These are phyloP conservation scores for Hiodon alosoides DNA, from an alignment of 2,113 vertebrate genomes.

Conservation along the genomic window DNA sequence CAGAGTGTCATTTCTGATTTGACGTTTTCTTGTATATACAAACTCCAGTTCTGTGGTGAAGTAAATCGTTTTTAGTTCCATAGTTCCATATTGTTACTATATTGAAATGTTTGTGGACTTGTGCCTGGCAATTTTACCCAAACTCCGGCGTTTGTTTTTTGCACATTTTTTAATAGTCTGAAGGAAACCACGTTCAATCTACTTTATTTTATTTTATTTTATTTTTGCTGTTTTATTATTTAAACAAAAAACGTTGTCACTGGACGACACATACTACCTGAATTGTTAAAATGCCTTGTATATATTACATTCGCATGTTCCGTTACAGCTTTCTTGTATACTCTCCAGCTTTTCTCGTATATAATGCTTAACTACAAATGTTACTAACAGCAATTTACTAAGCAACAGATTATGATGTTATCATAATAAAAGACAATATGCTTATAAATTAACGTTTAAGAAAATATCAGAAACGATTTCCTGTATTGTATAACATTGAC, in stretches of 20 bases:
- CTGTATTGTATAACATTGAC: slow-evolving; percentile 36
- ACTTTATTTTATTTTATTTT: slow-evolving; percentile 3
- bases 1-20: slow-evolving; percentile 15
- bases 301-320: slow-evolving; percentile 26
- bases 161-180: background rate
- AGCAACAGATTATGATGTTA: slow-evolving; percentile 10
- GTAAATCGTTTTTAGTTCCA: slow-evolving; percentile 6
- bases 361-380: slow-evolving; percentile 21
- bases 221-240: slow-evolving; percentile 22
- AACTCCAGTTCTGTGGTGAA: slow-evolving; percentile 18
- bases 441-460: slow-evolving; percentile 14
- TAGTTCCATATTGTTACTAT: slow-evolving; percentile 9
- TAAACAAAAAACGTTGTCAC: slow-evolving; percentile 22
- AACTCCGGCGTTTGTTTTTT: too few species aligned
- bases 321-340: slow-evolving; percentile 27
- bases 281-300: slow-evolving; percentile 33
- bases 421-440: slow-evolving; percentile 7
- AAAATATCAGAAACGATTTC: slow-evolving; percentile 16
- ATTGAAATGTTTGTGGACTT: slow-evolving; percentile 18
- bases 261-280: slow-evolving; percentile 28
- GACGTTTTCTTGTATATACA: slow-evolving; percentile 14
- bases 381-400: slow-evolving; percentile 18
- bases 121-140: slow-evolving; percentile 21
- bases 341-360: slow-evolving; percentile 13
- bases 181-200: slow-evolving; percentile 11